Evolutionary conservation across 2,113 vertebrate species (phyloP).

Genomic region (Dasyornis broadbenti): DNA sequence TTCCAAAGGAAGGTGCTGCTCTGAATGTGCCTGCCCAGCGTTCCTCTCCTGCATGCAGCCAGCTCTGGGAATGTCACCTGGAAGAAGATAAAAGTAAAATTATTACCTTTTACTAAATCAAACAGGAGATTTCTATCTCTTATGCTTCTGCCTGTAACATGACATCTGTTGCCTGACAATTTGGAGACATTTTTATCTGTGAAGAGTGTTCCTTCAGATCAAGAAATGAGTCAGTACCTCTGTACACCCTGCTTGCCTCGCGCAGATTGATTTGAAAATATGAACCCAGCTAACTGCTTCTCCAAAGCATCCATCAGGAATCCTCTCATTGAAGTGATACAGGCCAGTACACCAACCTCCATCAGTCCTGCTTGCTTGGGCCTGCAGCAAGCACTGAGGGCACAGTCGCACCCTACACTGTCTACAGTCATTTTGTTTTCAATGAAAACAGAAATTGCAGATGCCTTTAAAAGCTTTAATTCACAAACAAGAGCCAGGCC

Average conservation of each 20-base stretch:
- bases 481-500: not conserved
- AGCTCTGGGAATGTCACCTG: not conserved
- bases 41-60: not conserved
- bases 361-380: rapidly evolving
- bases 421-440: not conserved
- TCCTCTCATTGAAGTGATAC: not conserved
- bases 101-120: not conserved
- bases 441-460: not conserved
- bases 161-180: not conserved
- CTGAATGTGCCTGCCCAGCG: rapidly evolving
- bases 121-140: not conserved
- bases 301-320: not conserved
- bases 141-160: not conserved
- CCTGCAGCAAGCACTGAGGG: not conserved
- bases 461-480: not conserved
- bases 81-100: not conserved
- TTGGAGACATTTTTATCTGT: not conserved
- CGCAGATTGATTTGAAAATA: not conserved
- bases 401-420: rapidly evolving
- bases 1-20: not conserved
- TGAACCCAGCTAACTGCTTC: not conserved
- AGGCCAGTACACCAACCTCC: not conserved
- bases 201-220: not conserved
- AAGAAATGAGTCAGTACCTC: not conserved
- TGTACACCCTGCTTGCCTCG: not conserved